Percentiles rank a stretch among this genome's conserved stretches.
Conservation (phyloP, 2,797 vertebrate species). For the Tauraco hartlaubi region DNA sequence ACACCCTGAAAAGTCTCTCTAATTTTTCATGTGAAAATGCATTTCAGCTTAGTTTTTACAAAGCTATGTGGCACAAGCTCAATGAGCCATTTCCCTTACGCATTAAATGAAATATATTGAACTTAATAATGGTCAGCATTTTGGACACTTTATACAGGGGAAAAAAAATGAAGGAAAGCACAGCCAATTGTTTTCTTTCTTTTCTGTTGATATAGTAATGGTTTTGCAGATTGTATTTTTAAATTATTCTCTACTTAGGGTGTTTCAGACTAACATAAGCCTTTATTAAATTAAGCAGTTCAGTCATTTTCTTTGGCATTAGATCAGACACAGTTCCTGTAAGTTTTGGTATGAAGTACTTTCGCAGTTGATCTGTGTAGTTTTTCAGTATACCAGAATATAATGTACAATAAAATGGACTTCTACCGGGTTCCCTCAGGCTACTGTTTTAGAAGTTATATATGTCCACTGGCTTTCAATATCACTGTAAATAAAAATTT, state of each 20-base stretch:
- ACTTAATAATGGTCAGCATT: background rate
- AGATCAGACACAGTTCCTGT: background rate
- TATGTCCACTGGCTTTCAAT: background rate
- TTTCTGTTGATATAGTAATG: background rate
- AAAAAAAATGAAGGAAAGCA: background rate
- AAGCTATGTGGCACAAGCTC: background rate
- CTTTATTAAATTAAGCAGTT: background rate
- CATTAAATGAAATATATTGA: background rate
- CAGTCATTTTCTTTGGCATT: background rate
- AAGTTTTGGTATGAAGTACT: background rate
- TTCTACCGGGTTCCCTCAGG: background rate
- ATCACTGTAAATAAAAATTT: background rate
- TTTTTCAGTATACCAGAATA: background rate
- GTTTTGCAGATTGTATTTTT: background rate
- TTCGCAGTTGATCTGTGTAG: background rate
- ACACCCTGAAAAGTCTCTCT: background rate
- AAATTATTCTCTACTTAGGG: background rate
- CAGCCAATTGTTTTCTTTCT: background rate
- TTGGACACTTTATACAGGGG: background rate
- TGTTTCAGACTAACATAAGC: background rate
- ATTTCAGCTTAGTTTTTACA: background rate
- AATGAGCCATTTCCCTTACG: background rate
- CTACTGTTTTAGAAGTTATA: background rate
- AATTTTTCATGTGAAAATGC: background rate
- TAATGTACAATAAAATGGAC: background rate